Evolutionary conservation across 2,888 invertebrate genomes (phyloP), one percentile per base, ranked within the genome.

Genomic region (Apeira syringaria): DNA sequence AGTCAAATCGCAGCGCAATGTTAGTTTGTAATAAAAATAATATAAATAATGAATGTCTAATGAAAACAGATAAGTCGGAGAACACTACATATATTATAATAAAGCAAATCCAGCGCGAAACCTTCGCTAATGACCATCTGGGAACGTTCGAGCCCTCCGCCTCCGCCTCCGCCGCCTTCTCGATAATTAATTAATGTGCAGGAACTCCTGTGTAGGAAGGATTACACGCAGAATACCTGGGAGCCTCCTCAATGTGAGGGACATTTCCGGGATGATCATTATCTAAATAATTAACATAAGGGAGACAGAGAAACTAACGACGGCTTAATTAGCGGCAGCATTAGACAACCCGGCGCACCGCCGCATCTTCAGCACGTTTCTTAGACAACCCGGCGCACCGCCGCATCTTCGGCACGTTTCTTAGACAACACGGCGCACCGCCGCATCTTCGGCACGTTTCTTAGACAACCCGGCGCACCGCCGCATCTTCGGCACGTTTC

Each of bases 331-430:
- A 67, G 61, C 53, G 41, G 47, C 47, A 47, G 48, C 53, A 53
- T 57, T 55, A 49, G 59, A 61, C 51, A 51, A 50, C 43, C 46
- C 61, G 56, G 53, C 60, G 58, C 57, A 43, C 55, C 48, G 53
- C 58, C 60, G 60, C 61, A 66, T 64, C 68, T 71, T 73, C 64
- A 55, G 50, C 59, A 64, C 61, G 59, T 64, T 63, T 62, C 66
- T n/a, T n/a, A n/a, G n/a, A n/a, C 46, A 51, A 50, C 43, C 46
- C 61, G 56, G 53, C 60, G 58, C 57, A 43, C 55, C 48, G 53
- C 58, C 60, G 60, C 61, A 66, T 64, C 68, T 71, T 73, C 64
- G 56, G 50, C 59, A 64, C 61, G 59, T 64, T 63, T 62, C 66
- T n/a, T n/a, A n/a, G n/a, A n/a, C 46, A 51, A 50, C 43, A 45